phyloP scores from a whole-genome alignment of 2,113 vertebrate species.

The Phrynosoma blainvillii region DNA sequence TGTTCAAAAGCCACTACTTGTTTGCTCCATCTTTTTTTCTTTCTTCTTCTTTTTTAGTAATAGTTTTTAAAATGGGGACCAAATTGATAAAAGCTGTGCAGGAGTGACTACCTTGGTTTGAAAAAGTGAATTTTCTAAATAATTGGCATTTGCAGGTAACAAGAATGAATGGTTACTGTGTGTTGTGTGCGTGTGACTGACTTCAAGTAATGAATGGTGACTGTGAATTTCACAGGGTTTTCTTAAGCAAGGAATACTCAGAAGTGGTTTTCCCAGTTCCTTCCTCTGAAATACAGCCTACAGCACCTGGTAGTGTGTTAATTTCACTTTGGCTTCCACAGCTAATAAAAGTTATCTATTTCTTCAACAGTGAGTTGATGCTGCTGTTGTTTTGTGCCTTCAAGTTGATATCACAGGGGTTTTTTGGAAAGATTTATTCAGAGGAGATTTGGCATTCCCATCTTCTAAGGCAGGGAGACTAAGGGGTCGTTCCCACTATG shows the following conservation, averaged over 20 bases:
- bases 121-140: background rate
- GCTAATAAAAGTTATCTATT: background rate
- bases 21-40: background rate
- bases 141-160: background rate
- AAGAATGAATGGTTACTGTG: background rate
- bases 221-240: no score
- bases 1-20: background rate
- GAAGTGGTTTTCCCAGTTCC: no score
- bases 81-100: background rate
- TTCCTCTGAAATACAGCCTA: no score
- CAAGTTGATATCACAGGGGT: no score
- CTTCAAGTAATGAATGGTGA: no score
- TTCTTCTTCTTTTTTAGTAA: background rate
- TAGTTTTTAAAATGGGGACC: background rate
- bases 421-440: no score
- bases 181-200: no score
- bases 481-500: no score
- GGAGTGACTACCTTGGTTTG: background rate
- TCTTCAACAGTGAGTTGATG: no score
- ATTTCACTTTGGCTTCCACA: background rate
- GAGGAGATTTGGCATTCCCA: background rate
- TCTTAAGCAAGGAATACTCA: no score
- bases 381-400: no score
- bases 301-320: background rate
- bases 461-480: no score